Base-by-base conservation (phyloP, 2,797 vertebrate genomes). In the Artibeus jamaicensis region DNA sequence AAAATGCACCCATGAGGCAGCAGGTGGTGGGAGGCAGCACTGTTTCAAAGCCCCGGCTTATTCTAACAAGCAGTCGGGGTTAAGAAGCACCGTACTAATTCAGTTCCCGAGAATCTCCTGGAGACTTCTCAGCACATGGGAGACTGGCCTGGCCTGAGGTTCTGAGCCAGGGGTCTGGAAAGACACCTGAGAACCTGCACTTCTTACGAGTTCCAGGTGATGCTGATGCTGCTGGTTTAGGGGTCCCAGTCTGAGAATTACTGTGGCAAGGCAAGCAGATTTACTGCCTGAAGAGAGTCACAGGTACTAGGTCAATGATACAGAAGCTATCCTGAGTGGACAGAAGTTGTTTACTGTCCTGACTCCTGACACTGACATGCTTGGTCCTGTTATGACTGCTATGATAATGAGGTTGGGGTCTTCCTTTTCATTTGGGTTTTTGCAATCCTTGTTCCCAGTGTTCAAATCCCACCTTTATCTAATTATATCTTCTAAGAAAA, bases 111-210 rank as follows among this genome's bases (percentile, higher is more conserved):
- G 21, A 65, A 5, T 18, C n/a, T 67, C 44, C 57, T 19, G 24
- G 11, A 53, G 44, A 22, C 22, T 11, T 71, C 37, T 70, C n/a
- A 24, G 3, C 16, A 42, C 12, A 0, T 24, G 0, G 46, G 12
- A 9, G 29, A 0, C 65, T 3, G 22, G 50, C 8, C 5, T 2
- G 6, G 2, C 22, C 53, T 1, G 11, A 50, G 39, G 6, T 18
- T 57, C 48, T 39, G 59, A 65, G 57, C 57, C 16, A 8, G 5
- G 14, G 44, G 7, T 24, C 37, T 76, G 44, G 26, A 15, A 0
- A 3, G 3, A 34, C 48, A 3, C 26, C 32, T 6, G 65, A 70
- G 44, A 18, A 15, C 34, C 37, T 62, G 3, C 29, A 42, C 67
- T 79, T 77, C 70, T 46, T 42, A 18, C 62, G 15, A 16, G 55